Evolutionary conservation across 2,888 invertebrate species (phyloP), one percentile per base, ranked within the genome.

Genomic region (Caenorhabditis wallacei): DNA sequence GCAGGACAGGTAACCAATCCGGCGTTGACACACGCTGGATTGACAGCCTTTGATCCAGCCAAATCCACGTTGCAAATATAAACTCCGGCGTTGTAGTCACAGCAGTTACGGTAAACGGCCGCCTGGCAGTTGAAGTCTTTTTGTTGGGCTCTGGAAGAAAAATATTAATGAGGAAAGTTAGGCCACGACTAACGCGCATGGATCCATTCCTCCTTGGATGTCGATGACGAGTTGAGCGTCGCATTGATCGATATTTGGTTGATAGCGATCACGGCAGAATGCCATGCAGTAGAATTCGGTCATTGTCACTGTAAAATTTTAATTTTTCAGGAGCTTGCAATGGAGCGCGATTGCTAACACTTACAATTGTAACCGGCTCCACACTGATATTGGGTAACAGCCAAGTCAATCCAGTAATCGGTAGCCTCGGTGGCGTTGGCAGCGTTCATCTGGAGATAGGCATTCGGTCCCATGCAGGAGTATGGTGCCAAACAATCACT

Each of bases 271-370:
- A 24, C 84, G 68, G 35, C 84, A 85, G 64, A 79, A 82, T 1
- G 81, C 85, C 37, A 86, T 83, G 72, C 86, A 86, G 68, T 86
- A 86, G 74, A 86, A 85, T 48, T 86, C 84, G 46, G 79, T 71
- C 80, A 82, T 86, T 2, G 80, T 75, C 40, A 85, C 86, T 86
- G 80, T 40, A 81, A 75, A 64, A n/a, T n/a, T n/a, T n/a, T n/a
- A n/a, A n/a, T n/a, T n/a, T n/a, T n/a, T n/a, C n/a, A n/a, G n/a
- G n/a, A n/a, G n/a, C n/a, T n/a, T n/a, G n/a, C n/a, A n/a, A n/a
- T n/a, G n/a, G n/a, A n/a, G n/a, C n/a, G n/a, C n/a, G n/a, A n/a
- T n/a, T n/a, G n/a, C n/a, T n/a, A n/a, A n/a, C n/a, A 64, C 75
- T 83, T 43, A 85, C 84, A 79, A 66, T 84, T 82, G 30, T 86